phyloP scores from a whole-genome alignment of 2,888 invertebrate genomes.

The Horisme vitalbata region DNA sequence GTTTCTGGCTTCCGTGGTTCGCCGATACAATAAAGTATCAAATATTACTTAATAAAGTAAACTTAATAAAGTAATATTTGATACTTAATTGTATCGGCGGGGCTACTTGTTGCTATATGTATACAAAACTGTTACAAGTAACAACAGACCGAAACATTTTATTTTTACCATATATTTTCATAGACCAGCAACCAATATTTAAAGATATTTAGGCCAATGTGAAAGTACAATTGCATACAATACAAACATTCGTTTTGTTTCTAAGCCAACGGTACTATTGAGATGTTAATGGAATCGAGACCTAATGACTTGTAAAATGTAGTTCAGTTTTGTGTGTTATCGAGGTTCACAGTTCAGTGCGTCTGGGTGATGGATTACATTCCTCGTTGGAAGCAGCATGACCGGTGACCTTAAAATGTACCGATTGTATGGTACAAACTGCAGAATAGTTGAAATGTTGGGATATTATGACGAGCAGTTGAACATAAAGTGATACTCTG shows the following conservation, averaged over 20 bases:
- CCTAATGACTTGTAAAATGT: slow-evolving; percentile 13
- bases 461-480: too few species aligned
- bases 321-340: slow-evolving; percentile 17
- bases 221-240: slow-evolving; percentile 48
- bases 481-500: too few species aligned
- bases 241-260: slow-evolving; percentile 21
- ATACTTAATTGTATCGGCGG: too few species aligned
- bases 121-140: background rate
- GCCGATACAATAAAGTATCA: too few species aligned
- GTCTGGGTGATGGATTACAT: slow-evolving; percentile 39
- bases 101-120: too few species aligned
- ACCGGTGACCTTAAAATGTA: slow-evolving; percentile 42
- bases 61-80: too few species aligned
- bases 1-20: too few species aligned
- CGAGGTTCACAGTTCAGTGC: slow-evolving; percentile 43
- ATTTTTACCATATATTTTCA: slow-evolving; percentile 32
- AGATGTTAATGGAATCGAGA: slow-evolving; percentile 14
- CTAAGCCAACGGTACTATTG: slow-evolving; percentile 15
- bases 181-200: slow-evolving; percentile 34
- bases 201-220: slow-evolving; percentile 38
- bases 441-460: too few species aligned
- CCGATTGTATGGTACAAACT: too few species aligned
- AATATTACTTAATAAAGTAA: too few species aligned
- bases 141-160: slow-evolving; percentile 16
- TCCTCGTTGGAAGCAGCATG: slow-evolving; percentile 43